Evolutionary conservation across 1,140 invertebrate species (phyloP).

Genomic region (Yoshiicerus persimilis): DNA sequence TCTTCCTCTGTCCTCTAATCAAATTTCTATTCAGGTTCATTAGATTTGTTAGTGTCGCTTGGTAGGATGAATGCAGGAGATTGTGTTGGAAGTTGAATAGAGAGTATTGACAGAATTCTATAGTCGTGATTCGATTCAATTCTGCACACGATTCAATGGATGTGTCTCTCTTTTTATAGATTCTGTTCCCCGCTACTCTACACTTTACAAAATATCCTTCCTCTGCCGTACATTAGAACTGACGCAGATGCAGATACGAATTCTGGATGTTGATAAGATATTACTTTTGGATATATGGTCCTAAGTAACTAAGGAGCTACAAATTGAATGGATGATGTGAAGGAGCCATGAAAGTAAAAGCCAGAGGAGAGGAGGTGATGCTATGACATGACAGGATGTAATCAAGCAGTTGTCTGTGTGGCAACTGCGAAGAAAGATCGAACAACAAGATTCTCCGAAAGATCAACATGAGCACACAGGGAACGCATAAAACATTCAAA

Average conservation of each 20-base stretch:
- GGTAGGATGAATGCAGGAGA: background rate
- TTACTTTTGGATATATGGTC: background rate
- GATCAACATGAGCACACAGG: background rate
- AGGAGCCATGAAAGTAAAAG: background rate
- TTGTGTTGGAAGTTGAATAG: background rate
- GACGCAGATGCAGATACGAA: background rate
- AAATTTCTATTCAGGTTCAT: conserved; percentile 23
- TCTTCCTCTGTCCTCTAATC: background rate
- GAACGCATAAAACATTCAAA: background rate
- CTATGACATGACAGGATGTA: background rate
- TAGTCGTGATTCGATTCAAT: conserved; percentile 13
- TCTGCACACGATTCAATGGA: background rate
- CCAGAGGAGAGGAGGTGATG: background rate
- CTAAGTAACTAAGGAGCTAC: background rate
- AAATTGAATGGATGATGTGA: background rate
- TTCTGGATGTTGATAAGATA: background rate
- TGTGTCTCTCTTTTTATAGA: conserved; percentile 6
- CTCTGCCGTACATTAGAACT: too few species aligned
- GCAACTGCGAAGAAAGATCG: background rate
- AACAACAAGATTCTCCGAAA: background rate
- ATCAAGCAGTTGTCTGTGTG: background rate
- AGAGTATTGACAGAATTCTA: conserved; percentile 18
- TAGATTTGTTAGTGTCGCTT: conserved; percentile 16
- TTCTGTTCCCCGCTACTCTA: background rate
- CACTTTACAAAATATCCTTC: background rate